These are phyloP conservation scores for Neoitamus cyanurus DNA, from an alignment of 2,888 invertebrate genomes.

Conservation along the genomic window DNA sequence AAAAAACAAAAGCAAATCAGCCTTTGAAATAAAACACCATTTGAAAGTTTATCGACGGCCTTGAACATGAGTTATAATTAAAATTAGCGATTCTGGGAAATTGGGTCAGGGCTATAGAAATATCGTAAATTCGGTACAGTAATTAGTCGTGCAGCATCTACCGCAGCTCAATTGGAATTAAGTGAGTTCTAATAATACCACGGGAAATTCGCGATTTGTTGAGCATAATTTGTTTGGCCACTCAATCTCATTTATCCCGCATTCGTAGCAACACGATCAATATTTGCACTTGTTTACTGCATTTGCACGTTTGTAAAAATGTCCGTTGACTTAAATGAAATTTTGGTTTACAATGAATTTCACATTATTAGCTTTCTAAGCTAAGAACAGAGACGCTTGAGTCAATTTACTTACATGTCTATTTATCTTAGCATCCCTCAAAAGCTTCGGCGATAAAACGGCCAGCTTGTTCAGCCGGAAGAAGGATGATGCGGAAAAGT, in stretches of 20 bases:
- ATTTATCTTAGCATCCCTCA: constrained; percentile 71
- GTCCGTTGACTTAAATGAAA: neutral
- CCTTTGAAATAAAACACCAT: neutral
- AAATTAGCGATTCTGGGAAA: neutral
- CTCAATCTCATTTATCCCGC: neutral
- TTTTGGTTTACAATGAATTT: neutral
- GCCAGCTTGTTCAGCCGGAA: constrained; percentile 77
- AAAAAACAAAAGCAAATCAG: neutral
- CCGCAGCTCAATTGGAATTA: neutral
- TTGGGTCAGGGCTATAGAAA: neutral
- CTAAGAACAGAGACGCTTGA: neutral
- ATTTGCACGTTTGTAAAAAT: constrained; percentile 12
- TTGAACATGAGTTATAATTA: neutral
- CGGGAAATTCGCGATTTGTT: neutral
- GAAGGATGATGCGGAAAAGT: constrained; percentile 77
- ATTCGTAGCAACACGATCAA: neutral
- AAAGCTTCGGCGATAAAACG: constrained; percentile 78
- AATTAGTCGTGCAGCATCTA: neutral
- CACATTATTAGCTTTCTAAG: neutral
- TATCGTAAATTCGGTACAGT: neutral
- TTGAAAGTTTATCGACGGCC: neutral
- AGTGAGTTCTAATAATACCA: constrained; percentile 19
- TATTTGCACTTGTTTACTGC: constrained; percentile 14
- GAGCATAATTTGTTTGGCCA: neutral
- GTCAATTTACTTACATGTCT: neutral